phyloP scores from a whole-genome alignment of 2,113 vertebrate genomes.

The cat (Felis catus) region DNA sequence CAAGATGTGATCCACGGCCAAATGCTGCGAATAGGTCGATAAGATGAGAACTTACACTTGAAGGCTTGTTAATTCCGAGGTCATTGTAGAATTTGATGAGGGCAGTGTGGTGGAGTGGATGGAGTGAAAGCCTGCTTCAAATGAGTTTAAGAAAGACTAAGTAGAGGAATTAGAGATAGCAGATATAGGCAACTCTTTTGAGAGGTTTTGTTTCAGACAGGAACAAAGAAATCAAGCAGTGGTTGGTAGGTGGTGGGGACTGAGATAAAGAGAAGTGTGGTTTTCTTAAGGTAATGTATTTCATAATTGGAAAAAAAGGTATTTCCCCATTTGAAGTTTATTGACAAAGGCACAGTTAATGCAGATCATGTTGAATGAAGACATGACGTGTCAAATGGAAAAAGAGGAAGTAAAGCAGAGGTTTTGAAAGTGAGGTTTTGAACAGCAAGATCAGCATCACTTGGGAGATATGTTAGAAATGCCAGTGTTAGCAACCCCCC shows the following conservation, averaged over 20 bases:
- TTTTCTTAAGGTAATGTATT: background rate
- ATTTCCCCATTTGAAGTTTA: background rate
- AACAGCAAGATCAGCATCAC: background rate
- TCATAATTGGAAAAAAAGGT: background rate
- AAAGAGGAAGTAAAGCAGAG: background rate
- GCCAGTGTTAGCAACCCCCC: background rate
- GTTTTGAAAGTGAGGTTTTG: background rate
- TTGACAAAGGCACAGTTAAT: background rate
- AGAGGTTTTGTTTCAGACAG: slow-evolving; percentile 29
- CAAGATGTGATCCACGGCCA: background rate
- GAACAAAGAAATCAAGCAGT: slow-evolving; percentile 22
- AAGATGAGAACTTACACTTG: background rate
- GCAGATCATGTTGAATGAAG: background rate
- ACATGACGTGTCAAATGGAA: background rate
- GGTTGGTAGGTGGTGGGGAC: background rate
- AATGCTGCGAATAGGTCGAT: background rate
- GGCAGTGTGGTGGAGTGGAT: background rate
- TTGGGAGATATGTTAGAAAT: background rate
- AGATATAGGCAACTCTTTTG: background rate
- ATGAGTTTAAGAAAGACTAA: background rate
- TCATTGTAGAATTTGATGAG: background rate
- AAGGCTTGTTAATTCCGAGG: background rate
- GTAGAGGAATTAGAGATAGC: background rate
- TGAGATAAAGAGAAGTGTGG: background rate
- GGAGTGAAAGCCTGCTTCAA: background rate